phyloP scores from a whole-genome alignment of 92 coral and sea anemone genomes.

The Epizoanthus fatuus region DNA sequence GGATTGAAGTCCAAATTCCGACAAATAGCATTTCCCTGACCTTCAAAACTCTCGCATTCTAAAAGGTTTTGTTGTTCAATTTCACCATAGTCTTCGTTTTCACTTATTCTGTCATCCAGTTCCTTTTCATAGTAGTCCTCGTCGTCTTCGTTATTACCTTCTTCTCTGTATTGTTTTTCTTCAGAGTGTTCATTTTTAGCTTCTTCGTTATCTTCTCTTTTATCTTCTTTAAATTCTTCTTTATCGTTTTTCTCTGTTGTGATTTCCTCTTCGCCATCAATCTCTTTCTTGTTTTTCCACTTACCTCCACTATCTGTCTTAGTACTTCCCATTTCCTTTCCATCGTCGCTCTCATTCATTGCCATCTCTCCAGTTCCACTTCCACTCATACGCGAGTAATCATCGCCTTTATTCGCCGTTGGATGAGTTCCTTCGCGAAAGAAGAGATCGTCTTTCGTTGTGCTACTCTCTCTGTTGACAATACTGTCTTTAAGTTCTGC shows the following conservation, averaged over 20 bases:
- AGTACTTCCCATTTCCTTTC: not conserved
- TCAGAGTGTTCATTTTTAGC: conserved; percentile 6
- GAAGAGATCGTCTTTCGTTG: too few species aligned
- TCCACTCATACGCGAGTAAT: not conserved
- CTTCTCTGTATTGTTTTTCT: not conserved
- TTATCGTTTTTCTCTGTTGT: not conserved
- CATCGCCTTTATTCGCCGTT: not conserved
- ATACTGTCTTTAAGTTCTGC: not conserved
- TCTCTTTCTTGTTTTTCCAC: not conserved
- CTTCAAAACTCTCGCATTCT: conserved; percentile 14
- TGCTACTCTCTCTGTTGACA: too few species aligned
- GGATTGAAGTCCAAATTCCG: conserved; percentile 10
- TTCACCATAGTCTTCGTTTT: conserved; percentile 3
- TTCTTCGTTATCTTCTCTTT: not conserved
- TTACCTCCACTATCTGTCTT: not conserved
- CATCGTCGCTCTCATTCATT: not conserved
- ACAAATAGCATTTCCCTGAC: conserved; percentile 11
- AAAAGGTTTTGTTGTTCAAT: not conserved
- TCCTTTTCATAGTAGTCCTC: conserved; percentile 27
- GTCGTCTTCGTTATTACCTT: not conserved
- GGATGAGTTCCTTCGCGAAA: not conserved
- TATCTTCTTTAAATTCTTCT: not conserved
- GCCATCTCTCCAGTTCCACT: not conserved
- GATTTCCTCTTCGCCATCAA: not conserved
- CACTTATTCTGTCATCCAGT: not conserved